Base-by-base conservation (phyloP, 2,888 invertebrate genomes). In the Hydriomena furcata region DNA sequence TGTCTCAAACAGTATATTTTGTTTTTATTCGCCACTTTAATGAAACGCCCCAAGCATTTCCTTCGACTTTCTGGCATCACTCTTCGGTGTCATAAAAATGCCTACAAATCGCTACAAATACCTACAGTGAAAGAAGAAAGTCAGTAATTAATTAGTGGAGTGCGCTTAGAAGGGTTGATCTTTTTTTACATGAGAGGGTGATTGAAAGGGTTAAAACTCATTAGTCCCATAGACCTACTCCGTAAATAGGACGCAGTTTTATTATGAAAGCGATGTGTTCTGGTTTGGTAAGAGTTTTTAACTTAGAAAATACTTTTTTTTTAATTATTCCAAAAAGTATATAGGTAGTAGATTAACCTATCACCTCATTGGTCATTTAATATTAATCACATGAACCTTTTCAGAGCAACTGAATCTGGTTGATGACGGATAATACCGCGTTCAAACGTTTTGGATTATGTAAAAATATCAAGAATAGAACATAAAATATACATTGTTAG, bases 121-220 rank as follows among this genome's bases (percentile, higher is more conserved):
- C 28, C 31, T 40, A 30, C 32, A 58, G 53, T 62, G 57, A 60
- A 71, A 67, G 67, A 67, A 76, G 72, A 70, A 75, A 73, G 76
- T 66, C 75, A 66, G 76, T 79, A 79, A 86, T 87, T 85, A 87
- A 85, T 86, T 82, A 82, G 80, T 62, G 69, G 68, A 79, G 79
- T 79, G 71, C 73, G 69, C 73, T 73, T 65, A 66, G 66, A 76
- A 77, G 83, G 85, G 84, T 79, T 79, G 79, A 79, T 80, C 80
- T 83, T 84, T 86, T n/a, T 84, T 83, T 78, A 73, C 71, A 76
- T 73, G 71, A 63, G 73, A 74, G 79, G 79, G 70, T 75, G 82
- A 79, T 81, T 79, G 82, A 80, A 82, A 81, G 81, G 82, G 79
- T 71, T 79, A 71, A 79, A 76, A 77, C 78, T 83, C 81, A 84